phyloP scores from a whole-genome alignment of 2,797 vertebrate genomes.

The Bradypodion ventrale region DNA sequence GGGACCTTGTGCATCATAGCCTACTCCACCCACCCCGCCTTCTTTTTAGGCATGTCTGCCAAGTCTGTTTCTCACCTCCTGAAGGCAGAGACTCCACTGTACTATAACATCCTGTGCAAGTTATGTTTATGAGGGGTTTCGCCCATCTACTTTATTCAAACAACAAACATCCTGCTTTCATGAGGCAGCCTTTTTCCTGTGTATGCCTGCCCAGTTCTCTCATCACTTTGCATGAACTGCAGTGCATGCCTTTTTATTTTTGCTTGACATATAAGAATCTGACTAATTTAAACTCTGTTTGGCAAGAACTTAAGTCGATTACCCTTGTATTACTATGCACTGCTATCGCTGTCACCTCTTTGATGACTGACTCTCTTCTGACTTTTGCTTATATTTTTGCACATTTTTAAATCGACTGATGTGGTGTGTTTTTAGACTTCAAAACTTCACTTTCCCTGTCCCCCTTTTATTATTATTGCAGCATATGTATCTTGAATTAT shows the following conservation, averaged over 20 bases:
- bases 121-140: constrained; percentile 36
- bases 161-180: constrained; percentile 11
- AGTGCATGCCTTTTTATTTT: neutral
- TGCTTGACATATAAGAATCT: too few relatives aligned
- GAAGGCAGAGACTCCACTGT: constrained; percentile 14
- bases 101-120: constrained; percentile 38
- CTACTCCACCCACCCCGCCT: constrained; percentile 28
- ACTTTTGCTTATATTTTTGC: constrained; percentile 33
- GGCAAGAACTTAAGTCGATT: rapidly evolving
- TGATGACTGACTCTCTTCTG: constrained; percentile 43
- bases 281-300: neutral
- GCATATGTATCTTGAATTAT: constrained; percentile 44
- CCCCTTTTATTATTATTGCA: neutral
- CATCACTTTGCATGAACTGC: neutral
- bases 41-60: constrained; percentile 29
- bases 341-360: constrained; percentile 34
- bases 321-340: rapidly evolving
- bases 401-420: constrained; percentile 64
- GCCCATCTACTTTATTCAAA: constrained; percentile 24
- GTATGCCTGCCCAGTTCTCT: constrained; percentile 15
- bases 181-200: constrained; percentile 10
- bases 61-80: constrained; percentile 36
- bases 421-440: constrained; percentile 65
- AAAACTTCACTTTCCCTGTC: neutral
- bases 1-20: constrained; percentile 50